A percentile compares a stretch with the other conserved stretches of the same genome.
These are phyloP conservation scores for Tragelaphus scriptus DNA, from an alignment of 2,113 vertebrate genomes.

Conservation along the genomic window DNA sequence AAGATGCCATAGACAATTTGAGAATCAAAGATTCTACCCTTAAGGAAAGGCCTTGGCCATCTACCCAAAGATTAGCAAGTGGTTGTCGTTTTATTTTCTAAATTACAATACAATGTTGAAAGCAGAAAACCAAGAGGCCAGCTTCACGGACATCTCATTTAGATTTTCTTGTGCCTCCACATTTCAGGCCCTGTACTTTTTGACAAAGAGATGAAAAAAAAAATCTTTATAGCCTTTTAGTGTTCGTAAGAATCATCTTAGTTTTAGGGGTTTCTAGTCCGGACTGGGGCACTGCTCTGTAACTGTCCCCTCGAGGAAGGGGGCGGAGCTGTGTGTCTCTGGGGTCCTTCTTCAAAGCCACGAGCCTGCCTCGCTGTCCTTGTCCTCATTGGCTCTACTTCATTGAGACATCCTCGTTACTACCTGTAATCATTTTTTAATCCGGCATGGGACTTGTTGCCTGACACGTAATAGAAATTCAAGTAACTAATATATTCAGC, in stretches of 20 bases:
- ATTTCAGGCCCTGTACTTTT: not conserved
- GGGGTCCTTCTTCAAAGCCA: accelerated
- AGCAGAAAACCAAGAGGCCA: not conserved
- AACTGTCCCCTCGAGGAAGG: not conserved
- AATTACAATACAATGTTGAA: not conserved
- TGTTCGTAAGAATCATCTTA: not conserved
- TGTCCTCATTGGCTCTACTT: not conserved
- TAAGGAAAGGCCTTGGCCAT: not conserved
- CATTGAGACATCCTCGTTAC: not conserved
- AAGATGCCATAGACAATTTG: not conserved
- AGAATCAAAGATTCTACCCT: not conserved
- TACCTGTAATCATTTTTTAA: not conserved
- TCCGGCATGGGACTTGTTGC: not conserved
- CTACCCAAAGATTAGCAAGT: not conserved
- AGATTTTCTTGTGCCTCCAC: not conserved
- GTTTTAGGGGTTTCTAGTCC: not conserved
- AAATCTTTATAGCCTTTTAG: not conserved
- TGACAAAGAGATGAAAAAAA: not conserved
- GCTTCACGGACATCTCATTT: not conserved
- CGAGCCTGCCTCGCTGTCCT: not conserved
- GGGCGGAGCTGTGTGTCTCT: not conserved
- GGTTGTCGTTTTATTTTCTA: not conserved
- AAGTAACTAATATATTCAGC: not conserved
- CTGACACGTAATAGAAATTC: not conserved
- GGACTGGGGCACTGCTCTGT: not conserved